Base-by-base conservation (phyloP, 2,888 invertebrate species). In the Heliconius charithonia region DNA sequence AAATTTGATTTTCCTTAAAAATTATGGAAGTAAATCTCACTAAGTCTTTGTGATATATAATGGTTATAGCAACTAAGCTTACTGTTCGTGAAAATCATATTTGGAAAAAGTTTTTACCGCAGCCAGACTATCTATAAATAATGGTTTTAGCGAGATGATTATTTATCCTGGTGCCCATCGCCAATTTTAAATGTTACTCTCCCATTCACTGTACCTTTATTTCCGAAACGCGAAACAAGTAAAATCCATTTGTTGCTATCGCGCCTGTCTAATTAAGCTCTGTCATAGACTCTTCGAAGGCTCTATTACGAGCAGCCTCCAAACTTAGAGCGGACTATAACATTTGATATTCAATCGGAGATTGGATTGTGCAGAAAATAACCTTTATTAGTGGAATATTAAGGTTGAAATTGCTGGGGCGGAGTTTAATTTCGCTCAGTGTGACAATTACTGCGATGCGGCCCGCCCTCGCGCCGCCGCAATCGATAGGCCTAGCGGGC, bases 401-500 rank as follows among this genome's bases (percentile, higher is more conserved):
- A 94, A 93, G 90, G 94, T 93, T 88, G 92, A 91, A 90, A 91
- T 88, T 88, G 88, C 82, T 87, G 86, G 91, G 90, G 87, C 87
- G 87, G 90, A 90, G 89, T 90, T 90, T 90, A 89, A 91, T 91
- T 88, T 92, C 89, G 91, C 90, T 93, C 91, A 89, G 92, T 93
- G 95, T 94, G 95, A 94, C 95, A 95, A 95, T 95, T 94, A 94
- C 93, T 92, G 90, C 92, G 92, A 90, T 92, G 92, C 92, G 92
- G 93, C 93, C 92, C 93, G 93, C 93, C 92, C 94, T 87, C 91
- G 96, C 96, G 88, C 96, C 96, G 91, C 93, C 96, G 91, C 96
- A 97, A 92, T 97, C 97, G 84, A 96, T 97, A 87, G 96, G 96
- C 84, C 96, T 97, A 91, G 96, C 96, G 86, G 96, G 95, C 96